phyloP scores from a whole-genome alignment of 2,888 invertebrate genomes.

The Drosophila trichaetosa region DNA sequence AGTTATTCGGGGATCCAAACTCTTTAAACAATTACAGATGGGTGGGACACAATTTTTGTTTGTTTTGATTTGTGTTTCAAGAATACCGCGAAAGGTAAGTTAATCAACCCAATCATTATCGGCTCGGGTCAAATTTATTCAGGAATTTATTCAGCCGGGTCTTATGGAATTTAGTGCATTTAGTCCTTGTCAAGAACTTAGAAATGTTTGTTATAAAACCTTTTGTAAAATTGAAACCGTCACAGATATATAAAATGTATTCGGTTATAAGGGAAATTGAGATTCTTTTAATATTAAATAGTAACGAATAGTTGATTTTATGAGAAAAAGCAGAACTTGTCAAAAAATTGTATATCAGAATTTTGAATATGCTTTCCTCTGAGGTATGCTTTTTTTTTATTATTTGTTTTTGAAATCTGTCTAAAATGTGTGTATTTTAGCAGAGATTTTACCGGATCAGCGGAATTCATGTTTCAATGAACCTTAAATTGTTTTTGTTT shows the following conservation, averaged over 20 bases:
- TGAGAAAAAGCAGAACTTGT: not conserved
- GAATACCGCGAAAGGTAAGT: not conserved
- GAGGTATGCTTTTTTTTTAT: fast-evolving
- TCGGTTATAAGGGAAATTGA: not conserved
- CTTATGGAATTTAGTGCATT: not conserved
- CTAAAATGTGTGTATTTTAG: not conserved
- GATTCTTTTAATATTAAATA: not conserved
- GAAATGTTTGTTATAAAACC: not conserved
- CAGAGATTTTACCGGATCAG: not conserved
- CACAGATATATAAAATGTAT: not conserved
- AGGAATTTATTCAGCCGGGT: not conserved
- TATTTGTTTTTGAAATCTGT: not conserved
- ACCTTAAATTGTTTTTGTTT: not conserved
- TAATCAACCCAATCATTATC: not conserved
- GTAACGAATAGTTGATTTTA: not conserved
- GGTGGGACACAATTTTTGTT: too few species aligned
- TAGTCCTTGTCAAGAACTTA: not conserved
- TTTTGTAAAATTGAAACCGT: not conserved
- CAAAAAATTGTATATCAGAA: not conserved
- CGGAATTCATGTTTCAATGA: not conserved
- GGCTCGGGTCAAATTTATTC: not conserved
- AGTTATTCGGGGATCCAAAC: not conserved
- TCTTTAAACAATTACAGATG: not conserved
- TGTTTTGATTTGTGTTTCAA: not conserved
- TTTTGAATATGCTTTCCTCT: not conserved